A percentile compares a stretch with the other conserved stretches of the same genome.
Evolutionary conservation across 1,140 invertebrate species (phyloP).

Genomic region (Octopus bimaculoides): DNA sequence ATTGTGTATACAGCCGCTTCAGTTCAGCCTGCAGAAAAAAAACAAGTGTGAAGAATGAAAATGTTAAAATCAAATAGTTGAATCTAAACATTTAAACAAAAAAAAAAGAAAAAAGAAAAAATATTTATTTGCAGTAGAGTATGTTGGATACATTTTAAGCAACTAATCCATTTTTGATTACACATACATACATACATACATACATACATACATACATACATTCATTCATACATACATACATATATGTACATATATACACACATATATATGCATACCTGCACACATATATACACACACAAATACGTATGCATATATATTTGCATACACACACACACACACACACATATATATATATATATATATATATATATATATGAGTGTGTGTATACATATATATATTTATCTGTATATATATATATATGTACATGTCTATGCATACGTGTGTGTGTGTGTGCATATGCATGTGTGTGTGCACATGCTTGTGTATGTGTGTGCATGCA

Average conservation of each 20-base stretch:
- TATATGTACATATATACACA: neutral
- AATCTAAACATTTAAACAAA: neutral
- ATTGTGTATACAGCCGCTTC: slow-evolving; percentile 86
- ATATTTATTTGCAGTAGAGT: neutral
- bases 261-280: neutral
- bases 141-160: neutral
- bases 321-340: neutral
- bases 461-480: neutral
- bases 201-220: neutral
- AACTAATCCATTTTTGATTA: neutral
- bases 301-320: neutral
- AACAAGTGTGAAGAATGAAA: slow-evolving; percentile 13
- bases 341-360: neutral
- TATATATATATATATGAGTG: neutral
- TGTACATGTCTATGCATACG: neutral
- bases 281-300: neutral
- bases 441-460: neutral
- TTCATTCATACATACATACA: neutral
- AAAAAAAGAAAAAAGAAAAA: neutral
- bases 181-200: neutral
- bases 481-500: no score
- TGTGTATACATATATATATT: neutral
- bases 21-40: slow-evolving; percentile 70
- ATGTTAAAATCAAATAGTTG: neutral
- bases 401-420: neutral